Evolutionary conservation across 2,888 invertebrate genomes (phyloP), one percentile per base, ranked within the genome.

Genomic region (Baronia brevicornis): DNA sequence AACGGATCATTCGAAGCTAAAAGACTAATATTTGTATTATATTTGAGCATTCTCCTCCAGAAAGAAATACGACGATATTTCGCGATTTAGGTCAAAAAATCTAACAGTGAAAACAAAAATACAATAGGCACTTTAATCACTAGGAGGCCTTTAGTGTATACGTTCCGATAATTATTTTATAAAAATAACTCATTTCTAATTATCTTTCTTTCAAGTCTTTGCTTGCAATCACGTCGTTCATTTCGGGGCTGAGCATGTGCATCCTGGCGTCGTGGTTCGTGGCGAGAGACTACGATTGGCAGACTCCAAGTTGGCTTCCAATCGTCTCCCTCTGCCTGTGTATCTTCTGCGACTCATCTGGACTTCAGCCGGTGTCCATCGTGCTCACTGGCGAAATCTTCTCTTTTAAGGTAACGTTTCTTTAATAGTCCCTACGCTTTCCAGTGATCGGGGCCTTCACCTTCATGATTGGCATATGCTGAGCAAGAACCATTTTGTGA

Each of bases 301-400:
- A 39, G 3, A 49, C 56, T 0, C 72, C 84, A 0, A 60, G 66
- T 5, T 87, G 86, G 86, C 44, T 87, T 4, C 87, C 87, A 0
- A 56, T 87, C 1, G 44, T 59, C 0, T 70, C 84, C 0, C 52
- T 87, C 0, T 87, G 87, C 9, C 11, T 78, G 1, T 87, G 77
- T 48, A 80, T 87, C 44, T 70, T 87, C 46, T 59, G 72, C 5
- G 87, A 86, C 33, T 63, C 85, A 0, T 54, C 82, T 1, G 87
- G 87, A 0, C 58, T 87, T 18, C 84, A 84, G 25, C 86, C 86
- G 0, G 69, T 78, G 0, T 84, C 87, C 0, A 77, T 86, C 5
- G 68, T 87, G 2, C 46, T 87, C 1, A 60, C 64, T 1, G 69
- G 82, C 1, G 87, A 87, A 44, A 72, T 87, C 35, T 87, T 87